Evolutionary conservation across 1,140 invertebrate species (phyloP), one percentile per base, ranked within the genome.

Genomic region (Frieseomelitta varia): DNA sequence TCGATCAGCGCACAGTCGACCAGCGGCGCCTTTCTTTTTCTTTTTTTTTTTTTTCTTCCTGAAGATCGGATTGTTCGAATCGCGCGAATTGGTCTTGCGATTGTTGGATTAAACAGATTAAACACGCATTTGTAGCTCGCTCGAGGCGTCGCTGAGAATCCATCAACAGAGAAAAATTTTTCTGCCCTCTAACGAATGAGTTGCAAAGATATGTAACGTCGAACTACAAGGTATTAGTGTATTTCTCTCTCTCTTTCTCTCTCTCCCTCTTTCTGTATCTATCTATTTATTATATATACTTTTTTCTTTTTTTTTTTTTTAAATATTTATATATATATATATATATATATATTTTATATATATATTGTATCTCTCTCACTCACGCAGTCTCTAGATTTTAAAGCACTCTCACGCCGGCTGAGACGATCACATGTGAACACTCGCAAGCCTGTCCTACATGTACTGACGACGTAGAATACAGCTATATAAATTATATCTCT

Each of bases 181-280:
- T 55, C 51, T 73, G 79, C 68, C 81, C 86, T 53, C 39, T 76
- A 89, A 89, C 79, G 75, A 90, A 87, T 74, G 77, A 85, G 27
- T 86, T 79, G 58, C 65, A 85, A 88, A 90, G 86, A 90, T 90
- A 90, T 90, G 87, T 89, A 90, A 90, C 85, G 89, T 87, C 81
- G 87, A 47, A 90, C 75, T 90, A 87, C 77, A 85, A 88, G 88
- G 80, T 90, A 86, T 83, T 47, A 90, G 72, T 73, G 81, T 86
- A 71, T 71, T 79, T 81, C 74, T 80, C 77, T 63, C 58, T 83
- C 71, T 86, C 30, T 75, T 75, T 79, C 39, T 65, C 27, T 58
- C 71, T 65, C 39, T 79, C 47, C 75, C 27, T 85, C 58, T 53
- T 61, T 19, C 74, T 72, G 39, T 53, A 30, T 74, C 51, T 85